Percentiles rank a stretch among this genome's conserved stretches.
Conservation (phyloP, 2,113 vertebrate species). For the Nibea coibor region DNA sequence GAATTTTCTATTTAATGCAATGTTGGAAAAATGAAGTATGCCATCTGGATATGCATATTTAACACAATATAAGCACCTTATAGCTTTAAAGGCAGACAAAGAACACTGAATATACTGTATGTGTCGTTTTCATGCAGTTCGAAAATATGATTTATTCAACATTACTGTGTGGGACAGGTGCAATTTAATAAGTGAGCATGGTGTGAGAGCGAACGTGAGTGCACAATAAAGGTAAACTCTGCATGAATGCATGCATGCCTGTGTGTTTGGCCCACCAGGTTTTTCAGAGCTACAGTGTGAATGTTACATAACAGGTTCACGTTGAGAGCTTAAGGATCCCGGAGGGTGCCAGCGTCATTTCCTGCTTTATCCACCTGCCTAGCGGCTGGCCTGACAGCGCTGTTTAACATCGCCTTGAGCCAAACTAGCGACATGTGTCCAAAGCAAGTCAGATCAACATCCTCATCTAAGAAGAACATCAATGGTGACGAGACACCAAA, state of each 20-base stretch:
- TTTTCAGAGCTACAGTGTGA: conserved; percentile 46
- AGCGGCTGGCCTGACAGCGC: conserved; percentile 33
- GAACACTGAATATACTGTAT: neutral
- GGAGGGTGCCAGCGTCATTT: conserved; percentile 65
- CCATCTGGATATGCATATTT: conserved; percentile 1
- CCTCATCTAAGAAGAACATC: conserved; percentile 61
- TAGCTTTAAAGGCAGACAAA: neutral
- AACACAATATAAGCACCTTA: neutral
- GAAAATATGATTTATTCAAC: conserved; percentile 4
- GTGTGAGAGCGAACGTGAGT: conserved; percentile 26
- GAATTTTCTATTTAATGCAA: conserved; percentile 4
- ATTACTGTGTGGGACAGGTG: conserved; percentile 22
- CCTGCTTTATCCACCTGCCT: conserved; percentile 73
- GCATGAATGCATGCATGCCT: conserved; percentile 36
- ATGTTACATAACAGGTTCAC: conserved; percentile 73
- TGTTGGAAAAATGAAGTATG: neutral
- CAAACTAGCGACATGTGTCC: conserved; percentile 63
- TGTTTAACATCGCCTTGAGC: conserved; percentile 63
- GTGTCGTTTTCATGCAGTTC: neutral
- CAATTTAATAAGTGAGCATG: conserved; percentile 12
- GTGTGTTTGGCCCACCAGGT: conserved; percentile 48
- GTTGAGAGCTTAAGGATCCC: conserved; percentile 72
- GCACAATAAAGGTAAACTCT: conserved; percentile 40
- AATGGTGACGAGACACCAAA: conserved; percentile 46
- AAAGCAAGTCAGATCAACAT: conserved; percentile 62